A percentile compares a stretch with the other conserved stretches of the same genome.
Evolutionary conservation across 2,888 invertebrate species (phyloP).

Genomic region (Ypsolopha scabrella): DNA sequence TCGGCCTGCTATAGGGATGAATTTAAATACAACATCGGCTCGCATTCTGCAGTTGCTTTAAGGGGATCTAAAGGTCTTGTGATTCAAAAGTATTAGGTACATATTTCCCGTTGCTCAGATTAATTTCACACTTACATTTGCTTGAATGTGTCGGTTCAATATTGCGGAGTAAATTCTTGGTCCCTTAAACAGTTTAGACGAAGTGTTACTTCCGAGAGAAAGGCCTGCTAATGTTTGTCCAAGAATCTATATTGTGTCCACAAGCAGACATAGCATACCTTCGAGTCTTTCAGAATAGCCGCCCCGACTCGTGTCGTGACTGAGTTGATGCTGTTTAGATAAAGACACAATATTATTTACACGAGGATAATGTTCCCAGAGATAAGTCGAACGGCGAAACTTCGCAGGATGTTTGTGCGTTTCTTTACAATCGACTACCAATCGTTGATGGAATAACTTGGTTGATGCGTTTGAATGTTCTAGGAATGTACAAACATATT

Average conservation of each 20-base stretch:
- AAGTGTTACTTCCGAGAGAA: no score
- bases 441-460: background rate
- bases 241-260: constrained; percentile 24
- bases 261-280: constrained; percentile 37
- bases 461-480: no score
- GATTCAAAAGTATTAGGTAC: no score
- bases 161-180: no score
- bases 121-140: no score
- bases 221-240: constrained; percentile 17
- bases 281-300: constrained; percentile 40
- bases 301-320: constrained; percentile 40
- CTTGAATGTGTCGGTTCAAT: no score
- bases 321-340: constrained; percentile 47
- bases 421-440: background rate
- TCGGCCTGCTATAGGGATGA: constrained; percentile 13
- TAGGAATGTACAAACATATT: no score
- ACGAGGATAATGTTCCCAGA: constrained; percentile 16
- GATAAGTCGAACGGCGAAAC: background rate
- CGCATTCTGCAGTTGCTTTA: no score
- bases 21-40: constrained; percentile 12
- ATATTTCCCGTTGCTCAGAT: no score
- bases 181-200: no score
- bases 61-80: no score
- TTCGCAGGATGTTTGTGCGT: background rate
- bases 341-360: constrained; percentile 46